phyloP scores from a whole-genome alignment of 2,797 vertebrate genomes.

The Acrossocheilus wenchowensis region DNA sequence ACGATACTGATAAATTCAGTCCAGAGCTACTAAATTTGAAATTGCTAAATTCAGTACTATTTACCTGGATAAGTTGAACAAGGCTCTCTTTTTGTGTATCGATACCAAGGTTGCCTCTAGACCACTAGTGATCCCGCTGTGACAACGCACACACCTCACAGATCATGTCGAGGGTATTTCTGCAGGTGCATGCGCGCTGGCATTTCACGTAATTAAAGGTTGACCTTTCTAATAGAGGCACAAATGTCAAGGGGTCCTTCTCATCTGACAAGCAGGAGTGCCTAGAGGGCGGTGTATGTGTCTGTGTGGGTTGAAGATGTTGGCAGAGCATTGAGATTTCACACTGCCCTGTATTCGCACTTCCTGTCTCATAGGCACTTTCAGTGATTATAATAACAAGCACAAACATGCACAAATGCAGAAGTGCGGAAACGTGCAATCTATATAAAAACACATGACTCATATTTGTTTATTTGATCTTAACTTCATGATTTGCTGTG shows the following conservation, averaged over 20 bases:
- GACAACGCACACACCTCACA: slow-evolving; percentile 18
- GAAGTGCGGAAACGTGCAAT: background rate
- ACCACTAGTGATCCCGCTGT: background rate
- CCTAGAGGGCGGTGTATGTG: slow-evolving; percentile 55
- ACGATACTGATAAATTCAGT: background rate
- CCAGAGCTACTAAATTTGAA: background rate
- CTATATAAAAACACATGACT: slow-evolving; percentile 16
- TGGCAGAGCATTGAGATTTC: background rate
- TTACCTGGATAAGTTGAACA: background rate
- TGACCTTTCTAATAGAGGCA: slow-evolving; percentile 82
- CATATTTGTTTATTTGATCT: slow-evolving; percentile 68
- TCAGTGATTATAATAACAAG: background rate
- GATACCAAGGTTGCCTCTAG: background rate
- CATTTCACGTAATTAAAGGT: slow-evolving; percentile 83
- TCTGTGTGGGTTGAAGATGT: slow-evolving; percentile 23
- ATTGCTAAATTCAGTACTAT: background rate
- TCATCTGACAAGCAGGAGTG: slow-evolving; percentile 74
- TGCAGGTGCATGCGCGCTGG: slow-evolving; percentile 77
- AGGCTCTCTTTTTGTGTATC: background rate
- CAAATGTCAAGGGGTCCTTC: slow-evolving; percentile 78
- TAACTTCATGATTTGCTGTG: slow-evolving; percentile 53
- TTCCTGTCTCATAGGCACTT: too few relatives aligned
- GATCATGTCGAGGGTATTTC: slow-evolving; percentile 53
- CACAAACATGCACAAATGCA: background rate
- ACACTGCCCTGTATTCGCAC: slow-evolving; percentile 2